Evolutionary conservation across 30 jellyfish, hydroid and myxozoan species (phyloP).

Genomic region (Clytia hemisphaerica): DNA sequence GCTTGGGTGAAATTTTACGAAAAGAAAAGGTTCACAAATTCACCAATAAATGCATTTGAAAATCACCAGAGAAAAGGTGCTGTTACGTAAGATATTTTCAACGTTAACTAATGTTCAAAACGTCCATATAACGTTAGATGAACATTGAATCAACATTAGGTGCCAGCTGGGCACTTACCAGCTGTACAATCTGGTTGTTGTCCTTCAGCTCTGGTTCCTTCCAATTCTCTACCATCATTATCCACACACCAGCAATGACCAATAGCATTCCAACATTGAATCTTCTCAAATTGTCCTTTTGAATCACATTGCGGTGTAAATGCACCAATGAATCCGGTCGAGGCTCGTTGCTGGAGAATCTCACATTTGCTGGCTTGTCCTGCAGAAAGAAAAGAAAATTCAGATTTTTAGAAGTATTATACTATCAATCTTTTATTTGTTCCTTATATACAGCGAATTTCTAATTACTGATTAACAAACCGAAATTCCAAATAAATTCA

Average conservation of each 20-base stretch:
- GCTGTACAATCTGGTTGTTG: conserved; percentile 49
- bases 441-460: too few species aligned
- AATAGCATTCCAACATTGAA: conserved; percentile 68
- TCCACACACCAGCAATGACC: conserved; percentile 83
- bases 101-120: too few species aligned
- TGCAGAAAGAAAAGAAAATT: background rate
- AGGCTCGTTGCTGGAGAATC: background rate
- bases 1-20: too few species aligned
- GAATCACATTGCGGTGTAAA: conserved; percentile 62
- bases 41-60: too few species aligned
- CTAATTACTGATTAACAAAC: too few species aligned
- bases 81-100: too few species aligned
- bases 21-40: too few species aligned
- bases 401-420: too few species aligned
- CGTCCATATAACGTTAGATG: too few species aligned
- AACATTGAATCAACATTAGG: background rate
- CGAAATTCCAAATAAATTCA: too few species aligned
- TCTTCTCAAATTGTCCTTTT: conserved; percentile 42
- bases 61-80: too few species aligned
- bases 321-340: conserved; percentile 2
- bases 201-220: conserved; percentile 61
- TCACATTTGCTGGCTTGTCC: conserved; percentile 15
- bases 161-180: conserved; percentile 11
- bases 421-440: too few species aligned
- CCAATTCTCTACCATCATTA: conserved; percentile 63